Evolutionary conservation across 92 coral and sea anemone species (phyloP).

Genomic region (Porites divaricata): DNA sequence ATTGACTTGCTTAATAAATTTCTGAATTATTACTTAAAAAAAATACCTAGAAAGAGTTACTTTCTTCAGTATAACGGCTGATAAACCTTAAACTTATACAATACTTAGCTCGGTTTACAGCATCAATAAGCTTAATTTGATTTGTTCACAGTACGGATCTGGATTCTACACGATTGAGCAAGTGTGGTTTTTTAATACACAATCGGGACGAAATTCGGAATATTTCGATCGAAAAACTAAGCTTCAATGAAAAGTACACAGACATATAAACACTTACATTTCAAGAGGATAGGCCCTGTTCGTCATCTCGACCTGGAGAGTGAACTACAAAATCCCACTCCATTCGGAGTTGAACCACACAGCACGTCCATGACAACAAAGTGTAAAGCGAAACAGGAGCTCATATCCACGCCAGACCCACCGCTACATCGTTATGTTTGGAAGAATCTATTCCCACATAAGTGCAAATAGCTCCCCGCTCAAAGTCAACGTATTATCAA

Average conservation of each 20-base stretch:
- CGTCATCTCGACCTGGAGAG: constrained; percentile 79
- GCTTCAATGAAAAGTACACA: neutral
- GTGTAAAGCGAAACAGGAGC: constrained; percentile 60
- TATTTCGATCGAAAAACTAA: neutral
- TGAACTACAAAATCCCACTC: constrained; percentile 63
- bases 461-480: neutral
- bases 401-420: constrained; percentile 36
- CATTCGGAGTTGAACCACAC: constrained; percentile 68
- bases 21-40: neutral
- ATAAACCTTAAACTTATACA: neutral
- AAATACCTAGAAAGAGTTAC: neutral
- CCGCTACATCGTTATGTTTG: constrained; percentile 45
- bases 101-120: too few relatives aligned
- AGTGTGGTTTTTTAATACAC: neutral
- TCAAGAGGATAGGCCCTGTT: constrained; percentile 92
- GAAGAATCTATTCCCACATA: neutral
- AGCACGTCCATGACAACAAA: constrained; percentile 94
- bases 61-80: neutral
- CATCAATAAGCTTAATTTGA: too few relatives aligned
- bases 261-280: constrained; percentile 67
- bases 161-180: neutral
- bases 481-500: neutral
- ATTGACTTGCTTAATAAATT: neutral
- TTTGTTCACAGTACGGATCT: too few relatives aligned
- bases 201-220: neutral